Percentiles rank a stretch among this genome's conserved stretches.
Conservation (phyloP, 2,888 invertebrate species). For the Pimpla rufipes region DNA sequence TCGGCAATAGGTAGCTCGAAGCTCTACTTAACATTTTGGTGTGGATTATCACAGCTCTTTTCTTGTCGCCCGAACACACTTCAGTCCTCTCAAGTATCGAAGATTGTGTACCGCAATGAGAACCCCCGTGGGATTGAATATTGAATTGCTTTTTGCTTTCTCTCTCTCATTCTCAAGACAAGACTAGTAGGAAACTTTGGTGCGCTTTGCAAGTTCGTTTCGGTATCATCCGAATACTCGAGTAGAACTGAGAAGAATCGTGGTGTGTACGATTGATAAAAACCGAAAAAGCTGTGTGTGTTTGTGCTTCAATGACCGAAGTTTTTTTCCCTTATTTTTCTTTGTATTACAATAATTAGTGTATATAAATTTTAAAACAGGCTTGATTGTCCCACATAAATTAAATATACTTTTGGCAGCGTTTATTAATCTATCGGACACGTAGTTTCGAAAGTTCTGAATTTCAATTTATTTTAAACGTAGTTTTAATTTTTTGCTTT, state of each 20-base stretch:
- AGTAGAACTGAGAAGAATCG: constrained; percentile 33
- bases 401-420: constrained; percentile 56
- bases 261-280: constrained; percentile 24
- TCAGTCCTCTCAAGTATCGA: constrained; percentile 26
- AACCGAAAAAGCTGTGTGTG: constrained; percentile 37
- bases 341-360: constrained; percentile 7
- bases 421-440: constrained; percentile 41
- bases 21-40: constrained; percentile 21
- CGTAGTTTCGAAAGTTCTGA: constrained; percentile 1
- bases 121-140: background rate
- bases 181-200: constrained; percentile 62
- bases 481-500: constrained; percentile 23
- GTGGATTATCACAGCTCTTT: constrained; percentile 46
- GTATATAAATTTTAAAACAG: constrained; percentile 37
- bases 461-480: constrained; percentile 1
- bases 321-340: background rate
- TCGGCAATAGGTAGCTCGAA: constrained; percentile 5
- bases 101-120: constrained; percentile 1
- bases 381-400: constrained; percentile 42
- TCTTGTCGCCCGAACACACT: constrained; percentile 23
- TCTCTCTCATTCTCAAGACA: constrained; percentile 2
- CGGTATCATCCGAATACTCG: constrained; percentile 38
- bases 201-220: constrained; percentile 27
- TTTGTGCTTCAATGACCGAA: constrained; percentile 15
- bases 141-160: background rate